phyloP scores from a whole-genome alignment of 2,888 invertebrate genomes.

The Polydrusus pterygomalis region DNA sequence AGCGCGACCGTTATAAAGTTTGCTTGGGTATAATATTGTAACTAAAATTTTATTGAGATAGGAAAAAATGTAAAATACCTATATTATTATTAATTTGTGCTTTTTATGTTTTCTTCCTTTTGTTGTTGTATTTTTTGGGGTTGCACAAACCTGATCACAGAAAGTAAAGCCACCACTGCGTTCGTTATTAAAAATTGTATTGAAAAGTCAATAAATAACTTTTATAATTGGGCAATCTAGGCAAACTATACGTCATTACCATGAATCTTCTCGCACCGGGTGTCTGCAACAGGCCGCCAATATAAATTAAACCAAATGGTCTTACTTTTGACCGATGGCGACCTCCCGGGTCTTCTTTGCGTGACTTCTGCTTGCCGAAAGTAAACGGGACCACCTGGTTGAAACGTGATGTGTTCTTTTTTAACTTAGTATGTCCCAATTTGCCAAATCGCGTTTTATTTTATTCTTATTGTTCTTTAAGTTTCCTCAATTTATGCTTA shows the following conservation, averaged over 20 bases:
- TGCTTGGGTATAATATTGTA: too few relatives aligned
- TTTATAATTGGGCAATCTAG: conserved; percentile 38
- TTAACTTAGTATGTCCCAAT: conserved; percentile 21
- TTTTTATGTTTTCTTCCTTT: too few relatives aligned
- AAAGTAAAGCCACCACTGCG: too few relatives aligned
- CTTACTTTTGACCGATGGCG: conserved; percentile 43
- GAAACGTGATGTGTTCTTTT: conserved; percentile 23
- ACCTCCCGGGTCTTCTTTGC: conserved; percentile 47
- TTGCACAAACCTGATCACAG: too few relatives aligned
- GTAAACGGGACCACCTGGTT: conserved; percentile 40
- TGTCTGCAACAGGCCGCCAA: conserved; percentile 39
- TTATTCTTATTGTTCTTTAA: neutral
- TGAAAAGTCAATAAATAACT: conserved; percentile 18
- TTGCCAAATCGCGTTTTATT: conserved; percentile 12
- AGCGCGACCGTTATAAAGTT: too few relatives aligned
- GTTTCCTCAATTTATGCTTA: neutral
- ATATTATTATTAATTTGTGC: too few relatives aligned
- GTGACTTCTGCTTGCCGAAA: conserved; percentile 44
- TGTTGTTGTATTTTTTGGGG: too few relatives aligned
- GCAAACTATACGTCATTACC: conserved; percentile 34
- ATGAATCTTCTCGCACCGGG: conserved; percentile 40
- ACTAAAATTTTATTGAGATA: too few relatives aligned
- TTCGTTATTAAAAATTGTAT: neutral
- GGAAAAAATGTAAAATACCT: too few relatives aligned
- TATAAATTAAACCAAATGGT: conserved; percentile 44